These are phyloP conservation scores for Ganaspis sp. DNA, from an alignment of 1,140 invertebrate species.

Conservation along the genomic window DNA sequence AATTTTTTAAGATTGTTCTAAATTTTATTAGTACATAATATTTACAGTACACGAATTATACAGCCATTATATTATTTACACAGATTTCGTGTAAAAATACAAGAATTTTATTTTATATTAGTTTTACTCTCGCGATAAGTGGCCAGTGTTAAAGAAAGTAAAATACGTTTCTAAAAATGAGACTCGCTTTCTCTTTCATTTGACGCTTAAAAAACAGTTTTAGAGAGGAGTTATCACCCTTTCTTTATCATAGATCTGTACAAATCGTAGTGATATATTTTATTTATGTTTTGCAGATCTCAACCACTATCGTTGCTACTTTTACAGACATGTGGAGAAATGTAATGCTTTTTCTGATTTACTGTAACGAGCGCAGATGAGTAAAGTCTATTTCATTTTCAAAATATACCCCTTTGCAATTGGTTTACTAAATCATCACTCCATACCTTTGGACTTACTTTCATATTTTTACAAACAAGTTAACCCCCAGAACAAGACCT, in stretches of 20 bases:
- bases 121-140: constrained; percentile 50
- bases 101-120: constrained; percentile 64
- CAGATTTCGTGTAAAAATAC: constrained; percentile 77
- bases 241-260: constrained; percentile 18
- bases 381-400: background rate
- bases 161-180: constrained; percentile 11
- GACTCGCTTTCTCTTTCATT: background rate
- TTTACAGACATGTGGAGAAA: background rate
- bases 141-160: constrained; percentile 37
- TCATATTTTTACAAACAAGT: background rate
- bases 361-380: constrained; percentile 9
- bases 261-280: constrained; percentile 33
- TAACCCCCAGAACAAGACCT: background rate
- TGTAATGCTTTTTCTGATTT: background rate
- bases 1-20: background rate
- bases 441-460: background rate
- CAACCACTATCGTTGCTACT: background rate
- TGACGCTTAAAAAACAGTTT: background rate
- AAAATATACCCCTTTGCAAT: background rate
- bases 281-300: background rate
- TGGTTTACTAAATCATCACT: background rate
- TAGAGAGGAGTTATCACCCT: constrained; percentile 27
- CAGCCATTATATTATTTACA: constrained; percentile 71
- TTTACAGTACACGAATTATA: constrained; percentile 67
- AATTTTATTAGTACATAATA: constrained; percentile 49